Evolutionary conservation across 2,113 vertebrate genomes (phyloP), one percentile per base, ranked within the genome.

Genomic region (Larimichthys polyactis): DNA sequence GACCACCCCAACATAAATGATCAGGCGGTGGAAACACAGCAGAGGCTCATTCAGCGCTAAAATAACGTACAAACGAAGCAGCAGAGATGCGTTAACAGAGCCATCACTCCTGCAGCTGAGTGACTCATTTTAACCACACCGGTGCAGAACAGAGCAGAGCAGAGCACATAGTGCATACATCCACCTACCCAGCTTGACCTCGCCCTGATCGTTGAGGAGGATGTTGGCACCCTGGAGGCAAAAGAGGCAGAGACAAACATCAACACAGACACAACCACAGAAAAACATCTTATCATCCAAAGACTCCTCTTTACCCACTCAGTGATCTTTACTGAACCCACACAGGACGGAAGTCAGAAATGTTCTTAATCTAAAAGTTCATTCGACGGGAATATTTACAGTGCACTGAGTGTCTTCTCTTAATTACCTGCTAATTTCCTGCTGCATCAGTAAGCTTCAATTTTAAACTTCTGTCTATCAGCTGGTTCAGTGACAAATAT

Each of bases 161-260:
- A 67, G 40, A 52, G 60, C 76, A 75, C n/a, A 60, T 12, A 4
- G 24, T 36, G 68, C 71, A 82, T 58, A 46, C 59, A 36, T 81
- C 49, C 75, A 95, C 96, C 75, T 87, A 98, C 97, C 97, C 49
- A 98, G 87, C 74, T 95, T 97, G 63, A 98, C 96, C 79, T 97
- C 96, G 59, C 97, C 97, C 8, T 93, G 93, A 57, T 97, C 95
- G 2, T 97, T 98, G 81, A 98, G 93, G 73, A 98, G 96, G 90
- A 98, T 96, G 91, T 98, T 98, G 89, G 97, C 97, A 64, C 97
- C 97, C 97, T 98, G 86, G 19, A 84, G 60, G 24, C 8, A 64
- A 62, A 55, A 71, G 51, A 70, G 20, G 11, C 17, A 0, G 17
- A 76, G 12, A 75, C 3, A 19, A 66, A 71, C 27, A 57, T 75